phyloP scores from a whole-genome alignment of 1,140 invertebrate genomes.

The Dermatophagoides farinae region DNA sequence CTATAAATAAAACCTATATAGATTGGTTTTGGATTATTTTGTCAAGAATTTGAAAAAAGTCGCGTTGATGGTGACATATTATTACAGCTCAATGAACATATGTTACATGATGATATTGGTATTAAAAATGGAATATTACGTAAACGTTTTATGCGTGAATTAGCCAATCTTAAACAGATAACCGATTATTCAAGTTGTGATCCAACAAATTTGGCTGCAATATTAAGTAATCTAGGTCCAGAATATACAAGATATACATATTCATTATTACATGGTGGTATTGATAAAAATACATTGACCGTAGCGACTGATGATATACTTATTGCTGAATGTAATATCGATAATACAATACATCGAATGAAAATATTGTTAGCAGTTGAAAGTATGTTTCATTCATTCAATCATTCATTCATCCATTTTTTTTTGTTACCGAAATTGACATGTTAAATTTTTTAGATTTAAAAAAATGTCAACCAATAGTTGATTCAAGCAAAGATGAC shows the following conservation, averaged over 20 bases:
- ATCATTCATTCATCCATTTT: conserved; percentile 13
- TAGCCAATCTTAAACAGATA: conserved; percentile 84
- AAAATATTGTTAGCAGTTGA: conserved; percentile 70
- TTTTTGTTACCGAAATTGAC: not conserved
- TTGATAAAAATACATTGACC: conserved; percentile 57
- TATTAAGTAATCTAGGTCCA: conserved; percentile 59
- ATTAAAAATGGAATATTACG: conserved; percentile 79
- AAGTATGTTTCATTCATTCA: conserved; percentile 38
- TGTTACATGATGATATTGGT: conserved; percentile 74
- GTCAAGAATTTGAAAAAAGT: conserved; percentile 61
- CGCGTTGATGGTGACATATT: conserved; percentile 94
- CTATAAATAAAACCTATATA: too few species aligned
- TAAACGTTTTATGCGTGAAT: conserved; percentile 75
- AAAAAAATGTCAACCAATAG: not conserved
- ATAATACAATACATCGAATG: conserved; percentile 78
- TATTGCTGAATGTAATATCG: conserved; percentile 64
- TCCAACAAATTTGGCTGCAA: conserved; percentile 67
- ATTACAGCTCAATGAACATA: conserved; percentile 73
- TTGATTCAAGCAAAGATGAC: not conserved
- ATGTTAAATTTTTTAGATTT: not conserved
- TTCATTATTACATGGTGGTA: conserved; percentile 78
- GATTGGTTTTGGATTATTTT: conserved; percentile 74
- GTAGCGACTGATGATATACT: conserved; percentile 70
- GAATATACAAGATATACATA: conserved; percentile 95
- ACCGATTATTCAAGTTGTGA: conserved; percentile 92